Base-by-base conservation (phyloP, 2,113 vertebrate species). In the Myotis yumanensis region DNA sequence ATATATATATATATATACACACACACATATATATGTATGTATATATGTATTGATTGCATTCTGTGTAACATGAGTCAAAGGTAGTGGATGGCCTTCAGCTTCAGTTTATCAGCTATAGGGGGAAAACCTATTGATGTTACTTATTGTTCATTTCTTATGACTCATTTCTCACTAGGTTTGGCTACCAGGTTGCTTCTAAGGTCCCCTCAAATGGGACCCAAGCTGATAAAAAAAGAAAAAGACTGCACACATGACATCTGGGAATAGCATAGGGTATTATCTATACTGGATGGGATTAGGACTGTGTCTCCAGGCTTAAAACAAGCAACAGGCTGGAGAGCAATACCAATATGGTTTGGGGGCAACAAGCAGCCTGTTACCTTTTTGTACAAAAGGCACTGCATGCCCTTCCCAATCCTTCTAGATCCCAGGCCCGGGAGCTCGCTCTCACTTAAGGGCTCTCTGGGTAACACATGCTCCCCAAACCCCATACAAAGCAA, bases 161-260 rank as follows among this genome's bases (percentile, higher is more conserved):
- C 15, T 89, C 72, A 84, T 93, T 89, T 91, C 57, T 80, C 52
- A 57, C 16, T 15, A 73, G 16, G 12, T 16, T 72, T 83, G 62
- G 62, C 25, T 86, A 90, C 32, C 35, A 90, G 40, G 35, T 54
- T 87, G 20, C 32, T 81, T 51, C 12, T 10, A 28, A 83, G n/a
- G 16, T 40, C 6, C 32, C 73, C 46, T 87, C 46, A 90, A 93
- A 95, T 62, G n/a, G 59, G 40, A 80, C 62, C 30, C 51, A 28
- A 35, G 28, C 43, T 80, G 30, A 76, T 40, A 43, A 48, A 76
- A 94, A 87, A 20, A 59, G 37, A 5, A 48, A 5, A 11, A 76
- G 11, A 76, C 25, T 3, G 69, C 2, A 54, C 57, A 64, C 93
- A 86, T 57, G 72, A 11, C 40, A 69, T 37, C 80, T 40, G 57